Conservation (phyloP, 1,140 invertebrate genomes). For the Hylaeus volcanicus region DNA sequence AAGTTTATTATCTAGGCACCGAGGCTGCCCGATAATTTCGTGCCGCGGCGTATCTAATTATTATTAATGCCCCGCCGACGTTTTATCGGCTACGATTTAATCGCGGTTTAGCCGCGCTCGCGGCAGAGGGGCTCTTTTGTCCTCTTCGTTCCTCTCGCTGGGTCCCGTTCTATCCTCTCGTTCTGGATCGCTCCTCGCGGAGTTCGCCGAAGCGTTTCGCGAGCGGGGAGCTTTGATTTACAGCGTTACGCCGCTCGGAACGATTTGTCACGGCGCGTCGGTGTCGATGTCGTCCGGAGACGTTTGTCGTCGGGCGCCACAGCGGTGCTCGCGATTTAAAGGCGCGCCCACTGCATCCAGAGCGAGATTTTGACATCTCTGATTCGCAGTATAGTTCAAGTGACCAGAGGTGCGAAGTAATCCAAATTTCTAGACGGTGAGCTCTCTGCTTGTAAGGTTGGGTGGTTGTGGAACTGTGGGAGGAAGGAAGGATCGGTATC, state of each 20-base stretch:
- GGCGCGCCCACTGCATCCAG: too few relatives aligned
- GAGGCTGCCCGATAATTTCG: slow-evolving; percentile 21
- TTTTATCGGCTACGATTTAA: slow-evolving; percentile 46
- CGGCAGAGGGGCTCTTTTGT: not conserved
- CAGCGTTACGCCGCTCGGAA: slow-evolving; percentile 44
- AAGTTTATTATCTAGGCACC: slow-evolving; percentile 28
- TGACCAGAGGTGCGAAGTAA: too few relatives aligned
- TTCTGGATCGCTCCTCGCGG: not conserved
- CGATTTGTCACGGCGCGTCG: slow-evolving; percentile 30
- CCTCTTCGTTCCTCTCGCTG: not conserved
- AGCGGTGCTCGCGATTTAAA: not conserved
- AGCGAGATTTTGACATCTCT: slow-evolving; percentile 14
- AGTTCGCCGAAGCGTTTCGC: slow-evolving; percentile 4
- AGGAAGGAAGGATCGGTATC: too few relatives aligned
- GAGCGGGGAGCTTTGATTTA: slow-evolving; percentile 37
- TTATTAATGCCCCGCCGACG: slow-evolving; percentile 33
- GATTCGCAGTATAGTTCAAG: too few relatives aligned
- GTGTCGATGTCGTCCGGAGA: slow-evolving; percentile 1
- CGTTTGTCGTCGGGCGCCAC: slow-evolving; percentile 7
- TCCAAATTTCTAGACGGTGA: too few relatives aligned
- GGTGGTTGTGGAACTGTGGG: too few relatives aligned
- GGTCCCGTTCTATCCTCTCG: not conserved
- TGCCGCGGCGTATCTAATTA: slow-evolving; percentile 37
- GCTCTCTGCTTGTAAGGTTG: too few relatives aligned
- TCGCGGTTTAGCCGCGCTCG: slow-evolving; percentile 5